Evolutionary conservation across 2,113 vertebrate genomes (phyloP).

Genomic region (Pongo abelii): DNA sequence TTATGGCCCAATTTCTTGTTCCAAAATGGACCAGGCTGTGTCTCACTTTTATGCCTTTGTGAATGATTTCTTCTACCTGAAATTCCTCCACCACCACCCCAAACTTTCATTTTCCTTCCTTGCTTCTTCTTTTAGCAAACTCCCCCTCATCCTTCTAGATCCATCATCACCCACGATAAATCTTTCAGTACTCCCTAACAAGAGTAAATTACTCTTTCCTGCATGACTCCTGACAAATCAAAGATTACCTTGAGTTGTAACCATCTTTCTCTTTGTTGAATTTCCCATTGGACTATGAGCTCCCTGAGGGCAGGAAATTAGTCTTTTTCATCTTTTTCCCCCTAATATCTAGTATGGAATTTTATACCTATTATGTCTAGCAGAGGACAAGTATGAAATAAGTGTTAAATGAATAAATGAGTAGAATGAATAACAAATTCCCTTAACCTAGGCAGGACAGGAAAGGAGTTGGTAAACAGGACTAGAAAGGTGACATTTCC

Average conservation of each 20-base stretch:
- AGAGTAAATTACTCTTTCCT: not conserved
- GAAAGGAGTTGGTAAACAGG: not conserved
- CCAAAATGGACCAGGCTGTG: not conserved
- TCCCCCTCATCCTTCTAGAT: not conserved
- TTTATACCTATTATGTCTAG: conserved; percentile 51
- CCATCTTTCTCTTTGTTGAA: not conserved
- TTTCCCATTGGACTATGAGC: not conserved
- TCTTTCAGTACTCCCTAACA: not conserved
- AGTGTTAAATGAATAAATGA: not conserved
- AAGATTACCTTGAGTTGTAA: not conserved
- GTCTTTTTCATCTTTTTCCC: not conserved
- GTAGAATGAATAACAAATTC: not conserved
- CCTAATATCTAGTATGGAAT: not conserved
- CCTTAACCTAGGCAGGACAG: not conserved
- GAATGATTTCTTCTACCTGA: not conserved
- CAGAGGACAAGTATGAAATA: not conserved
- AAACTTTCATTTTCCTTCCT: not conserved
- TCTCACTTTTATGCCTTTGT: not conserved
- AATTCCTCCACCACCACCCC: not conserved
- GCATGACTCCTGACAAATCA: not conserved
- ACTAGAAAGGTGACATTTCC: not conserved
- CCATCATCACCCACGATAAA: not conserved
- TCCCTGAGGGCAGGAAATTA: not conserved
- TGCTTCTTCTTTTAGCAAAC: not conserved
- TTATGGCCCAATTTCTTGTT: not conserved